Evolutionary conservation across 2,113 vertebrate genomes (phyloP), one percentile per base, ranked within the genome.

Genomic region (Nettapus auritus): DNA sequence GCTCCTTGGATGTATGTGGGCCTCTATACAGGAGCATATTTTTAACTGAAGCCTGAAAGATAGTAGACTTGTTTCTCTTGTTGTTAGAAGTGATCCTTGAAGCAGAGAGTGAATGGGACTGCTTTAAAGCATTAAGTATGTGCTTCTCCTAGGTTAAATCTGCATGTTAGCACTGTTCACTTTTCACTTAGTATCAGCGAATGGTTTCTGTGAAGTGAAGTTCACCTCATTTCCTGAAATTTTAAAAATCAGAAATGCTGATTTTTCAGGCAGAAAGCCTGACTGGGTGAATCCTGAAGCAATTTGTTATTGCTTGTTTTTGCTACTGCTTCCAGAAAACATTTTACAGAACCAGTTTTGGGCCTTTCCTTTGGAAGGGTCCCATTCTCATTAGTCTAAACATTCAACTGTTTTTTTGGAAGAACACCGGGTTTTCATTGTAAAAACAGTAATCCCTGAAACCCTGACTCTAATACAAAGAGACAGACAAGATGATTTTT

Each of bases 121-220:
- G 33, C 63, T 36, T 13, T 29, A 15, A 46, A 22, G 8, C 8
- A 2, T 26, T 10, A 14, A 38, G 9, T 19, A 4, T 1, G 23
- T 36, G 23, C 25, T 33, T 73, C 34, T 31, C 5, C 2, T 12
- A 6, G 40, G 4, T 13, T 7, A 13, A 31, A 40, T 2, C 59
- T 22, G 62, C 0, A 1, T 23, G 1, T 25, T 8, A 0, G 5
- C 18, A 0, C 50, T 62, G 46, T 3, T 67, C 2, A 0, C 31
- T 57, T n/a, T 6, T 11, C 64, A 21, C 38, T 5, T 1, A 6
- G 38, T 18, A 5, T 11, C 64, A 19, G 40, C 2, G 8, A 33
- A 74, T 23, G 33, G 8, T 29, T 50, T 31, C 66, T 53, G 48
- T 8, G 3, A 20, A 10, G 50, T 6, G 36, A 13, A 6, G n/a